These are phyloP conservation scores for Tridacna gigas DNA, from an alignment of 2,888 invertebrate species.

Conservation along the genomic window DNA sequence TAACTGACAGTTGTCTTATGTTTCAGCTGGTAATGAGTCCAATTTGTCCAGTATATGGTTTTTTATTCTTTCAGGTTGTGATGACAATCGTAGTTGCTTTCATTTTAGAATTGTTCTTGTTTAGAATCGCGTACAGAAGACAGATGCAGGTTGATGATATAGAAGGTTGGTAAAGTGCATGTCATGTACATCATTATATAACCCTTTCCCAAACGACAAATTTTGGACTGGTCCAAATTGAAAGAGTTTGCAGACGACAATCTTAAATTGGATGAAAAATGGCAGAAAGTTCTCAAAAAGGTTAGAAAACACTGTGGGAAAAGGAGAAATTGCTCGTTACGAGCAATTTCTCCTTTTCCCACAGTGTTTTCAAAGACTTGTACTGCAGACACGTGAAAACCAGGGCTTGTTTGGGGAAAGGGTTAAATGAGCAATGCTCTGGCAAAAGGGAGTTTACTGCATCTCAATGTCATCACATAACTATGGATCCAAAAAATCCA, in stretches of 20 bases:
- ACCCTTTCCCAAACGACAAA: background rate
- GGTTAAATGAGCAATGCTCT: no score
- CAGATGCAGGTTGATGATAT: conserved; percentile 88
- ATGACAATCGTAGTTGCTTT: conserved; percentile 95
- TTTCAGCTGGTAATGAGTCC: background rate
- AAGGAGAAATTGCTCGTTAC: conserved; percentile 6
- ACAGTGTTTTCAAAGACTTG: no score
- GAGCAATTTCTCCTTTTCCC: background rate
- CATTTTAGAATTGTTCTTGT: conserved; percentile 94
- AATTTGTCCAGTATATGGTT: background rate
- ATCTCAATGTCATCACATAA: no score
- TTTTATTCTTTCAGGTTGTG: conserved; percentile 86
- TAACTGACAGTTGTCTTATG: no score
- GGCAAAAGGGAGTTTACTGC: no score
- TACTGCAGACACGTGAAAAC: no score
- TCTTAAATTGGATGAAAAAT: no score
- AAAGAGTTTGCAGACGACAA: no score
- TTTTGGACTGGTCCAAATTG: no score
- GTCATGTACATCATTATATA: background rate
- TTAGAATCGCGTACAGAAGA: conserved; percentile 94
- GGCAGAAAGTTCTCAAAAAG: background rate
- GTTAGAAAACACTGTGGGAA: background rate
- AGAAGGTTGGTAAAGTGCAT: conserved; percentile 73
- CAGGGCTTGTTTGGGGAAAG: no score
- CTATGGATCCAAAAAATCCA: no score